Evolutionary conservation across 2,888 invertebrate genomes (phyloP).

Genomic region (Eudasyphora cyanicolor): DNA sequence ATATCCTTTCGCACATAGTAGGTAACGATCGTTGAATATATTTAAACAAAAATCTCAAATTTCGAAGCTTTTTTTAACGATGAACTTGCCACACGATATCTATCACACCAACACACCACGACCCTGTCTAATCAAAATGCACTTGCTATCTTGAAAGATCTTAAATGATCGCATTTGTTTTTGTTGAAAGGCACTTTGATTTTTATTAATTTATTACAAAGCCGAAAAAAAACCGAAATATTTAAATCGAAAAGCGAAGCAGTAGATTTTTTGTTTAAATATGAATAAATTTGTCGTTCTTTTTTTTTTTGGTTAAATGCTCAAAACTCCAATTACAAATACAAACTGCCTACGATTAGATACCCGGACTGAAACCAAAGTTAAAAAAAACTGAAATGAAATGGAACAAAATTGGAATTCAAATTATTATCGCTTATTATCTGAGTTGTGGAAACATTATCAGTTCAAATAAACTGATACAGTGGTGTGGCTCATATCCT

Average conservation of each 20-base stretch:
- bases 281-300: no score
- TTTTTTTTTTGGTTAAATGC: constrained; percentile 61
- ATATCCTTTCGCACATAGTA: no score
- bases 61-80: no score
- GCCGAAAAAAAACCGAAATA: not conserved
- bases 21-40: no score
- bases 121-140: no score
- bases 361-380: constrained; percentile 74
- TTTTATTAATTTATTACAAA: no score
- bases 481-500: constrained; percentile 67
- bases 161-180: not conserved
- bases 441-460: constrained; percentile 76
- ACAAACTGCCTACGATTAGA: constrained; percentile 77
- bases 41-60: no score
- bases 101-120: no score
- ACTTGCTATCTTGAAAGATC: not conserved
- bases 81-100: no score
- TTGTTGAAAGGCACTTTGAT: no score
- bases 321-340: constrained; percentile 78
- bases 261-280: not conserved
- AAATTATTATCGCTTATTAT: constrained; percentile 80
- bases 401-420: constrained; percentile 72
- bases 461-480: constrained; percentile 79
- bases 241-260: not conserved
- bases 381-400: constrained; percentile 75